Evolutionary conservation across 2,797 vertebrate genomes (phyloP).

Genomic region (Pangasius larnaudii): DNA sequence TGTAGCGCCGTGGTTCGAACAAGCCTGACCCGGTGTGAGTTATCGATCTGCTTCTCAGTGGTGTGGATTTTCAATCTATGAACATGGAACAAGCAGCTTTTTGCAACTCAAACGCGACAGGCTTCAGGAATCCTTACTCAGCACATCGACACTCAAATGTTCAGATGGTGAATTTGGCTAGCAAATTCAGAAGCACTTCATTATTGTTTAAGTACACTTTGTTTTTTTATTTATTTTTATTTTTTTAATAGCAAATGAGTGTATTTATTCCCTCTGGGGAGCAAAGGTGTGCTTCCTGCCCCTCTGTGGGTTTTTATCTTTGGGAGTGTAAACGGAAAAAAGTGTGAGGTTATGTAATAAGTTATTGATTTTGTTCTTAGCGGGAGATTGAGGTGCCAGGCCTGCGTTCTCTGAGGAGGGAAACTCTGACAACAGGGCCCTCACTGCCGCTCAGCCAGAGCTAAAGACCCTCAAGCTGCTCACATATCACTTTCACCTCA

Average conservation of each 20-base stretch:
- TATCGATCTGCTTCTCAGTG: conserved; percentile 2
- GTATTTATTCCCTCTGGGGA: neutral
- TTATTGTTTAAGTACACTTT: neutral
- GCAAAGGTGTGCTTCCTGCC: neutral
- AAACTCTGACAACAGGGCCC: conserved; percentile 64
- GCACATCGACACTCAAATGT: neutral
- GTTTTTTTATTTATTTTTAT: neutral
- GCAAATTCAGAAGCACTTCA: neutral
- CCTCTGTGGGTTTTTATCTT: conserved; percentile 19
- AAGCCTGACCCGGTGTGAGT: neutral
- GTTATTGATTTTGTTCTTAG: conserved; percentile 79
- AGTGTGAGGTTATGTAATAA: conserved; percentile 77
- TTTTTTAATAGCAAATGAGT: neutral
- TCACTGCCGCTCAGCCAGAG: conserved; percentile 61
- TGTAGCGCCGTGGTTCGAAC: neutral
- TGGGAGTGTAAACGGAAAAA: conserved; percentile 53
- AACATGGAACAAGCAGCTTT: neutral
- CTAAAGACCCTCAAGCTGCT: conserved; percentile 68
- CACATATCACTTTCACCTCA: conserved; percentile 82
- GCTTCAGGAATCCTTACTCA: conserved; percentile 1
- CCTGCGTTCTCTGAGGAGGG: conserved; percentile 66
- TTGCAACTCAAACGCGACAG: neutral
- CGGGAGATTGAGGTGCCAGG: conserved; percentile 72
- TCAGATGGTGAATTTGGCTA: neutral
- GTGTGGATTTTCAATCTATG: conserved; percentile 12